A percentile compares a stretch with the other conserved stretches of the same genome.
phyloP scores from a whole-genome alignment of 2,113 vertebrate genomes.

The Spea bombifrons region DNA sequence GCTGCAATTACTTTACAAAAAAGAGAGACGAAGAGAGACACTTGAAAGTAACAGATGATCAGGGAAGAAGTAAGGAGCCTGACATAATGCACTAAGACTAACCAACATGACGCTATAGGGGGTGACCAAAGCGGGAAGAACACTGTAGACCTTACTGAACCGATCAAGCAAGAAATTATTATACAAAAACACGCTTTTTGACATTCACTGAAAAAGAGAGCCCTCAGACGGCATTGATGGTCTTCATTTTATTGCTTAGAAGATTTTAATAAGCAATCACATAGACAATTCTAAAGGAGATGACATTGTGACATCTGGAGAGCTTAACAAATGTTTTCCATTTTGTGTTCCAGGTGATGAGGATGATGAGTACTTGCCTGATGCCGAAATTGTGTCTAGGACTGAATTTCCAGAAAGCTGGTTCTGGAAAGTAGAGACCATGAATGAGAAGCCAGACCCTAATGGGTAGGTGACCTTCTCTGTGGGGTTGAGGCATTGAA shows the following conservation, averaged over 20 bases:
- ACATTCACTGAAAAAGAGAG: too few relatives aligned
- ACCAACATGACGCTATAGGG: too few relatives aligned
- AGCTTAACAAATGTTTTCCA: not conserved
- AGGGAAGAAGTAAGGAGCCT: conserved; percentile 16
- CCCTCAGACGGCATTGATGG: too few relatives aligned
- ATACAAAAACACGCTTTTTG: too few relatives aligned
- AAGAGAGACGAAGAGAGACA: not conserved
- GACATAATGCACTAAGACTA: not conserved
- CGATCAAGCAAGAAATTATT: too few relatives aligned
- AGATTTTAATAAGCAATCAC: too few relatives aligned
- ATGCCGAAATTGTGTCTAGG: conserved; percentile 25
- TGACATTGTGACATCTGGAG: not conserved
- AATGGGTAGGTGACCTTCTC: conserved; percentile 17
- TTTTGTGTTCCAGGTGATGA: conserved; percentile 5
- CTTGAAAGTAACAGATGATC: not conserved
- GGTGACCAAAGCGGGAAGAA: too few relatives aligned
- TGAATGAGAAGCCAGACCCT: not conserved
- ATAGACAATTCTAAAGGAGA: too few relatives aligned
- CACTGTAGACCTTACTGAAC: too few relatives aligned
- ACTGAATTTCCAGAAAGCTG: conserved; percentile 42
- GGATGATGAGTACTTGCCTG: conserved; percentile 23
- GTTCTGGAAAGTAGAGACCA: conserved; percentile 39
- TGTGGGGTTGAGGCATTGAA: too few relatives aligned
- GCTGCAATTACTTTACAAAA: conserved; percentile 55
- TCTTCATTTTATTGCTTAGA: too few relatives aligned